Evolutionary conservation across 2,113 vertebrate genomes (phyloP).

Genomic region (Rhinogobius similis): DNA sequence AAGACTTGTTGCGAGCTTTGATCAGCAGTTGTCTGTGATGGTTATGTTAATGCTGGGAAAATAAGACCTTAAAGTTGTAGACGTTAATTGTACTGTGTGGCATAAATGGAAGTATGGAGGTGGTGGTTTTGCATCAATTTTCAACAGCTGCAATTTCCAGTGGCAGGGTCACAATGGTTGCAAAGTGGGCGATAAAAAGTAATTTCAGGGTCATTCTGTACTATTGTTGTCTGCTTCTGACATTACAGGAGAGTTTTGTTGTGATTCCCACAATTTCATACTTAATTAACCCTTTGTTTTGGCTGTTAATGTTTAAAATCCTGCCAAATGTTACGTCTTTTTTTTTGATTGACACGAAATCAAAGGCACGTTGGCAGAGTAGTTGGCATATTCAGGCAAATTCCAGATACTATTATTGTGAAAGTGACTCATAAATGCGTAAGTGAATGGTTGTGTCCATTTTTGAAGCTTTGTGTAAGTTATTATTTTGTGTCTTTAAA

Average conservation of each 20-base stretch:
- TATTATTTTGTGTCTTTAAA: too few relatives aligned
- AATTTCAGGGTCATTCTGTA: background rate
- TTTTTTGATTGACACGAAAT: too few relatives aligned
- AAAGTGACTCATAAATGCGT: too few relatives aligned
- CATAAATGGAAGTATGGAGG: slow-evolving; percentile 29
- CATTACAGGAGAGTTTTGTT: background rate
- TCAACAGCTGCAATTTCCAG: slow-evolving; percentile 49
- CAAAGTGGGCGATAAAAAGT: slow-evolving; percentile 31
- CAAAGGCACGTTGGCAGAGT: too few relatives aligned
- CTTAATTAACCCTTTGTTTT: background rate
- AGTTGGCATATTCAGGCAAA: too few relatives aligned
- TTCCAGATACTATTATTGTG: too few relatives aligned
- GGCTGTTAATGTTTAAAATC: background rate
- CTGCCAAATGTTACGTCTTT: background rate
- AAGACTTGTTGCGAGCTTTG: background rate
- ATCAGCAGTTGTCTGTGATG: background rate
- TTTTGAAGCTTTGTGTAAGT: background rate
- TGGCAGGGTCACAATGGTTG: slow-evolving; percentile 39
- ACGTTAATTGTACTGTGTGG: slow-evolving; percentile 32
- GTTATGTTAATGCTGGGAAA: slow-evolving; percentile 5
- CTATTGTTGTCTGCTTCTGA: slow-evolving; percentile 1
- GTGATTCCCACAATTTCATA: background rate
- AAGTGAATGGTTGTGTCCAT: too few relatives aligned
- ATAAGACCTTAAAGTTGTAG: slow-evolving; percentile 6
- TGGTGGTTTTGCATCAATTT: slow-evolving; percentile 30